Percentiles rank a stretch among this genome's conserved stretches.
Conservation (phyloP, 1,140 invertebrate species). For the Helicoverpa zea region DNA sequence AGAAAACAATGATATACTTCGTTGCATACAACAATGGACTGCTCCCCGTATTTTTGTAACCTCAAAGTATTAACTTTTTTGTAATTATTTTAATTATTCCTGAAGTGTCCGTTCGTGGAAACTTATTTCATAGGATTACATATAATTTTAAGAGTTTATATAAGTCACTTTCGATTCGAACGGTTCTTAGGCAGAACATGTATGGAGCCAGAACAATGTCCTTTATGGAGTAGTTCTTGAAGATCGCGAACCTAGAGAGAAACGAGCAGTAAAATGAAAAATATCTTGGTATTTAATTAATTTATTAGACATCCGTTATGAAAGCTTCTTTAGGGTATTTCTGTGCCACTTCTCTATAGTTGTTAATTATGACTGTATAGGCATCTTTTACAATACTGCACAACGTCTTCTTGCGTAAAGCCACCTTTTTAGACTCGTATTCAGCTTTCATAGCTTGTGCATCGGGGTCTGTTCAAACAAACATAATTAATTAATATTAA, state of each 20-base stretch:
- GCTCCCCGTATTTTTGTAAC: too few species aligned
- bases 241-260: background rate
- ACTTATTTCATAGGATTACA: too few species aligned
- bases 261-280: background rate
- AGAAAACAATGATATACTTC: too few species aligned
- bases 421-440: slow-evolving; percentile 47
- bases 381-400: slow-evolving; percentile 67
- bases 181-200: too few species aligned
- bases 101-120: too few species aligned
- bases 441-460: slow-evolving; percentile 54
- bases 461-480: slow-evolving; percentile 60
- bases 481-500: background rate
- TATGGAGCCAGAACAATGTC: too few species aligned
- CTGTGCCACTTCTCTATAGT: slow-evolving; percentile 68
- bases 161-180: too few species aligned
- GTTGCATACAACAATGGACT: too few species aligned
- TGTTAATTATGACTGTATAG: slow-evolving; percentile 73
- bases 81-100: too few species aligned
- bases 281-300: background rate
- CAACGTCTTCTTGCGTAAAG: slow-evolving; percentile 55
- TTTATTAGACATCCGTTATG: slow-evolving; percentile 56
- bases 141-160: too few species aligned
- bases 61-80: too few species aligned
- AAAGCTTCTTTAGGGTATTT: slow-evolving; percentile 68
- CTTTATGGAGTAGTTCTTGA: too few species aligned